Percentiles rank a stretch among this genome's conserved stretches.
phyloP scores from a whole-genome alignment of 2,113 vertebrate species.

The Dinomys branickii region DNA sequence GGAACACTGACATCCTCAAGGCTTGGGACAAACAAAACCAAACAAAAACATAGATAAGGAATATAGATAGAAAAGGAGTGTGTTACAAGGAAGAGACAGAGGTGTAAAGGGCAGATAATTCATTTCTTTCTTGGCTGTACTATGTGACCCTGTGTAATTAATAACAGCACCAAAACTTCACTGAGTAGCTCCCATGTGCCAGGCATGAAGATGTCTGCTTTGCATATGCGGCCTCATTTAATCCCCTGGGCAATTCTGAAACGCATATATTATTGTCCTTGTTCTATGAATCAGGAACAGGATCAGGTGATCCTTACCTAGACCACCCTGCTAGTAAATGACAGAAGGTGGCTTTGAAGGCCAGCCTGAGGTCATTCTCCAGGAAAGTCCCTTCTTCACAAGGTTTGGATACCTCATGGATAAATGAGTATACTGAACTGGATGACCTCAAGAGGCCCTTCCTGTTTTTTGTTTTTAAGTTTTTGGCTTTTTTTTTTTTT shows the following conservation, averaged over 20 bases:
- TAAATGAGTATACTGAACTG: background rate
- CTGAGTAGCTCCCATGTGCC: background rate
- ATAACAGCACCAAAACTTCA: background rate
- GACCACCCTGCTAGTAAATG: conserved; percentile 2
- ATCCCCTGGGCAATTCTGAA: background rate
- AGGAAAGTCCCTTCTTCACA: conserved; percentile 28
- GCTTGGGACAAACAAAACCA: background rate
- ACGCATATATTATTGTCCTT: background rate
- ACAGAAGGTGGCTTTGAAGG: background rate
- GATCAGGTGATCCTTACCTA: background rate
- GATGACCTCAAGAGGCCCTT: conserved; percentile 47
- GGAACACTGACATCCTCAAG: background rate
- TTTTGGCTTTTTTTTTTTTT: too few relatives aligned
- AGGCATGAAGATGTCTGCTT: background rate
- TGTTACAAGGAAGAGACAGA: background rate
- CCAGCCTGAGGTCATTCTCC: conserved; percentile 32
- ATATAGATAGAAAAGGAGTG: background rate
- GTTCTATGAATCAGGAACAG: conserved; percentile 2
- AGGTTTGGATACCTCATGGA: conserved; percentile 11
- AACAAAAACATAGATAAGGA: background rate
- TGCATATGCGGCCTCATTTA: background rate
- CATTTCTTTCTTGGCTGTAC: background rate
- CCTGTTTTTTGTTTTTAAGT: too few relatives aligned
- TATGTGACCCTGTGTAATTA: background rate
- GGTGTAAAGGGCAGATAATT: background rate